Percentiles rank a stretch among this genome's conserved stretches.
Evolutionary conservation across 2,888 invertebrate genomes (phyloP).

Genomic region (Lithophane semibrunnea): DNA sequence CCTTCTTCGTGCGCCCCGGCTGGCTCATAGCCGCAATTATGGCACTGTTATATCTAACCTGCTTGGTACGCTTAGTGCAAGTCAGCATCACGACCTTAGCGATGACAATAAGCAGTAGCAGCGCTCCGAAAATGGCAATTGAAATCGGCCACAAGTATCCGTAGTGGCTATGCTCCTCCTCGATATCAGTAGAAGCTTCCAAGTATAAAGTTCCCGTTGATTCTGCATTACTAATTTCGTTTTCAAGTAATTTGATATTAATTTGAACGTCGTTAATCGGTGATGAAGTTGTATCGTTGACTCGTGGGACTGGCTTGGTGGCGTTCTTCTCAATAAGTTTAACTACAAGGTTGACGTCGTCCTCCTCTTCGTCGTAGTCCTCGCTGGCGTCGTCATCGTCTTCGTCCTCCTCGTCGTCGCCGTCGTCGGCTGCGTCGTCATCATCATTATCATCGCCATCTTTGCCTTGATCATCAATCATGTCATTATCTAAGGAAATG

Average conservation of each 20-base stretch:
- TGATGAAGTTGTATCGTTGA: constrained; percentile 54
- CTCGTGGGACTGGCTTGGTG: constrained; percentile 21
- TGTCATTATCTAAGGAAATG: constrained; percentile 67
- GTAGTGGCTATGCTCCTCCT: constrained; percentile 86
- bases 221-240: constrained; percentile 74
- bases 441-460: constrained; percentile 79
- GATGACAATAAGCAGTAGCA: constrained; percentile 89
- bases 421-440: constrained; percentile 76
- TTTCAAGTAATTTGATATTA: constrained; percentile 82
- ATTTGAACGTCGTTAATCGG: constrained; percentile 75
- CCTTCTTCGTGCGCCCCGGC: constrained; percentile 91
- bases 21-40: constrained; percentile 90
- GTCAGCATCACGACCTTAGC: constrained; percentile 88
- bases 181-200: constrained; percentile 77
- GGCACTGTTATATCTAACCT: constrained; percentile 88
- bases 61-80: constrained; percentile 81
- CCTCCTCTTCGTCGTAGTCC: constrained; percentile 73
- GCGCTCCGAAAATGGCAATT: constrained; percentile 90
- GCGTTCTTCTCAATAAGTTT: constrained; percentile 80
- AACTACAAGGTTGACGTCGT: constrained; percentile 81
- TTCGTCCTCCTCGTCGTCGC: constrained; percentile 76
- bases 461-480: constrained; percentile 75
- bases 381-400: constrained; percentile 80
- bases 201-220: constrained; percentile 74
- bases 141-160: constrained; percentile 90